These are phyloP conservation scores for Lineus longissimus DNA, from an alignment of 1,140 invertebrate genomes.

Conservation along the genomic window DNA sequence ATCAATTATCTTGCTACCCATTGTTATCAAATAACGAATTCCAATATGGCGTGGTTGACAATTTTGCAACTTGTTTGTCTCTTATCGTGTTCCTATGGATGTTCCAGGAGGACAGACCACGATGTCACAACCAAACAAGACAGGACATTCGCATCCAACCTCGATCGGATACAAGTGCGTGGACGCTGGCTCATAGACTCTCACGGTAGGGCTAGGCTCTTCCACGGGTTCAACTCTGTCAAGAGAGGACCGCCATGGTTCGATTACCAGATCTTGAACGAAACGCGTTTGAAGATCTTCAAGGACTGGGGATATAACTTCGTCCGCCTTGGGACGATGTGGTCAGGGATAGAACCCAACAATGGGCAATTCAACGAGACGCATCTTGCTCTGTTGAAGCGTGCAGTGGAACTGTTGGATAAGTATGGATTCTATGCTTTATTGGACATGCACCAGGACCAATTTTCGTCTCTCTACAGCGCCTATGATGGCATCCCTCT, in stretches of 20 bases:
- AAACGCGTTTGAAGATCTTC: conserved; percentile 18
- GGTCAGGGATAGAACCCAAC: conserved; percentile 25
- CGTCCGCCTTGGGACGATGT: conserved; percentile 32
- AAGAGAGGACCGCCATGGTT: conserved; percentile 30
- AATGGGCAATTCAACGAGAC: conserved; percentile 21
- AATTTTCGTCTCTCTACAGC: conserved; percentile 19
- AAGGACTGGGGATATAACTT: conserved; percentile 33
- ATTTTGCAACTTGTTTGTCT: too few species aligned
- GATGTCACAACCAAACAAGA: too few species aligned
- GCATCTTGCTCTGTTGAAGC: conserved; percentile 22
- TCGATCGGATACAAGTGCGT: conserved; percentile 9
- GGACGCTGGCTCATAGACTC: conserved; percentile 20
- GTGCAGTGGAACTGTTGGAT: conserved; percentile 23
- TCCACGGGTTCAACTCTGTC: conserved; percentile 33
- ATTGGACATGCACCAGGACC: conserved; percentile 37
- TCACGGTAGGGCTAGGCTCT: conserved; percentile 23
- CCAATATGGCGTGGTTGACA: too few species aligned
- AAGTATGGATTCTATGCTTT: conserved; percentile 28
- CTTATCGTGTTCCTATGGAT: too few species aligned
- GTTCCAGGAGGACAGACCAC: too few species aligned
- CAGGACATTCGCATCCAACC: too few species aligned
- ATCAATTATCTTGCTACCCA: too few species aligned
- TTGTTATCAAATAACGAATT: too few species aligned
- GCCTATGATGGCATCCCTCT: conserved; percentile 31
- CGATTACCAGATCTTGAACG: conserved; percentile 20